phyloP scores from a whole-genome alignment of 2,797 vertebrate genomes.

The Heterohyrax brucei region DNA sequence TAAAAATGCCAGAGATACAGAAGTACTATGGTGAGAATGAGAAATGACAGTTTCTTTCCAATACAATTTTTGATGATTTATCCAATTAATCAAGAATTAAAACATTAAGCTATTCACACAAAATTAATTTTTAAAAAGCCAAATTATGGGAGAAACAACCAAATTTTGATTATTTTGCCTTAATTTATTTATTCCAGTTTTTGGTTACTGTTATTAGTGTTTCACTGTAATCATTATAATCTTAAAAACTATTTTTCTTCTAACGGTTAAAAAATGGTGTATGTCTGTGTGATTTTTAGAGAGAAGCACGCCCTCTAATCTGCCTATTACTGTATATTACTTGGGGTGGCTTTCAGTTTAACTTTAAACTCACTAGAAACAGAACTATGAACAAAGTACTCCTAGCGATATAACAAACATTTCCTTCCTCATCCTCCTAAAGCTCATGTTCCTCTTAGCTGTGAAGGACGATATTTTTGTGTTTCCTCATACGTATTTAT shows the following conservation, averaged over 20 bases:
- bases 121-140: conserved; percentile 47
- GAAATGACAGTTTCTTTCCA: conserved; percentile 45
- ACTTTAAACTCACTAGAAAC: conserved; percentile 38
- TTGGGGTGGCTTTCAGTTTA: conserved; percentile 43
- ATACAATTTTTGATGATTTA: background rate
- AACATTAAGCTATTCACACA: background rate
- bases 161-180: conserved; percentile 34
- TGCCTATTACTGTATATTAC: background rate
- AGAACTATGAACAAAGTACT: conserved; percentile 68
- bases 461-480: conserved; percentile 10
- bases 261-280: background rate
- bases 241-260: background rate
- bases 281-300: background rate
- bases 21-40: background rate
- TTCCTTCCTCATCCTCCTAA: conserved; percentile 74
- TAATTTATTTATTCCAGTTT: conserved; percentile 42
- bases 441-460: conserved; percentile 39
- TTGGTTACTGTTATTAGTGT: background rate
- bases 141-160: background rate
- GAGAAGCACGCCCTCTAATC: background rate
- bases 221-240: background rate
- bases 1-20: background rate
- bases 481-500: conserved; percentile 32
- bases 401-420: conserved; percentile 27
- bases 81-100: conserved; percentile 25